Conservation (phyloP, 1,140 invertebrate species). For the Arctopsyche grandis region DNA sequence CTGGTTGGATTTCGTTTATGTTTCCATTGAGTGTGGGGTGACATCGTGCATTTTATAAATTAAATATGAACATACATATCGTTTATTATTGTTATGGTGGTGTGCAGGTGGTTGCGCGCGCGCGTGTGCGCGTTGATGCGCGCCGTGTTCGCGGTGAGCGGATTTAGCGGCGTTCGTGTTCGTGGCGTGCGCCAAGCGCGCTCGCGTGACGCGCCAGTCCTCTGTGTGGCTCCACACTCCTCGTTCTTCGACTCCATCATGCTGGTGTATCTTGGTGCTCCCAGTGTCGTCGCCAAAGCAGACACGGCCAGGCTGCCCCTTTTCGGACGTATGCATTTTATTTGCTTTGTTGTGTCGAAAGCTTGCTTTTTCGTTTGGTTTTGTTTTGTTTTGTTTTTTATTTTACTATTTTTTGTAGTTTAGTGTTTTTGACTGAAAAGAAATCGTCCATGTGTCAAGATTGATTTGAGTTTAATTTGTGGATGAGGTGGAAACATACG, state of each 20-base stretch:
- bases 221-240: constrained; percentile 91
- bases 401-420: background rate
- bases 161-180: constrained; percentile 63
- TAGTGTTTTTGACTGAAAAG: too few species aligned
- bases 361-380: background rate
- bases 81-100: background rate
- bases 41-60: too few species aligned
- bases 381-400: background rate
- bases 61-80: too few species aligned
- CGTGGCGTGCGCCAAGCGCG: constrained; percentile 59
- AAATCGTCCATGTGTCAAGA: too few species aligned
- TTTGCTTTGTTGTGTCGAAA: background rate
- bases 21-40: too few species aligned
- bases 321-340: constrained; percentile 82
- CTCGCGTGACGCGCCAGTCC: constrained; percentile 80
- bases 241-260: constrained; percentile 90
- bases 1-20: too few species aligned
- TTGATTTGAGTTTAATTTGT: constrained; percentile 8
- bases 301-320: constrained; percentile 82
- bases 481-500: too few species aligned
- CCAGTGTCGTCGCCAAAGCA: constrained; percentile 88
- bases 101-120: constrained; percentile 55
- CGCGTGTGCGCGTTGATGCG: constrained; percentile 68
- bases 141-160: constrained; percentile 71
- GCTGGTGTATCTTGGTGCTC: constrained; percentile 81